Evolutionary conservation across 2,113 vertebrate genomes (phyloP).

Genomic region (Cheilinus undulatus): DNA sequence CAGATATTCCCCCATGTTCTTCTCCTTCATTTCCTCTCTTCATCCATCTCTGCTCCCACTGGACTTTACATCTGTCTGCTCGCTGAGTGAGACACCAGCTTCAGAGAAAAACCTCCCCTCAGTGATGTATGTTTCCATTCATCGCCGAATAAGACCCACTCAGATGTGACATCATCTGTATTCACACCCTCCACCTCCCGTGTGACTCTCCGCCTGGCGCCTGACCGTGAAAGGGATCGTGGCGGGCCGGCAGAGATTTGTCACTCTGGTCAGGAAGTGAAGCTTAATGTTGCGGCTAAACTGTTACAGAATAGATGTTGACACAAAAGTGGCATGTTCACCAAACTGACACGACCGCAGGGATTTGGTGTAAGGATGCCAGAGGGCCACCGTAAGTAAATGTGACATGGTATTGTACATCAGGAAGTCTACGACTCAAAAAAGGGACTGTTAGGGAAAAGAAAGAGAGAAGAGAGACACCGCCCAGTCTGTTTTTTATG

Average conservation of each 20-base stretch:
- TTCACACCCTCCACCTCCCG: conserved; percentile 18
- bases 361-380: conserved; percentile 42
- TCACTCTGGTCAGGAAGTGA: conserved; percentile 32
- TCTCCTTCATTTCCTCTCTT: conserved; percentile 1
- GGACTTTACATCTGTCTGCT: conserved; percentile 36
- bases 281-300: conserved; percentile 62
- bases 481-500: too few species aligned
- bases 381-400: conserved; percentile 37
- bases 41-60: conserved; percentile 32
- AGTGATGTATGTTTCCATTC: conserved; percentile 29
- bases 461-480: conserved; percentile 7
- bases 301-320: conserved; percentile 62
- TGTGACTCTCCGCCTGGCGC: not conserved
- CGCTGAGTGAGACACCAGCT: conserved; percentile 28
- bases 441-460: not conserved
- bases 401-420: conserved; percentile 47
- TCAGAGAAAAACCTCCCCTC: not conserved
- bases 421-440: conserved; percentile 34
- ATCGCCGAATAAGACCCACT: conserved; percentile 34
- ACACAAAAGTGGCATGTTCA: conserved; percentile 64
- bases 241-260: conserved; percentile 40
- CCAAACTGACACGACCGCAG: conserved; percentile 40
- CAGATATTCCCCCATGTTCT: not conserved
- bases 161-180: conserved; percentile 52
- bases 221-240: not conserved